phyloP scores from a whole-genome alignment of 2,113 vertebrate species.

The Podocnemis expansa region DNA sequence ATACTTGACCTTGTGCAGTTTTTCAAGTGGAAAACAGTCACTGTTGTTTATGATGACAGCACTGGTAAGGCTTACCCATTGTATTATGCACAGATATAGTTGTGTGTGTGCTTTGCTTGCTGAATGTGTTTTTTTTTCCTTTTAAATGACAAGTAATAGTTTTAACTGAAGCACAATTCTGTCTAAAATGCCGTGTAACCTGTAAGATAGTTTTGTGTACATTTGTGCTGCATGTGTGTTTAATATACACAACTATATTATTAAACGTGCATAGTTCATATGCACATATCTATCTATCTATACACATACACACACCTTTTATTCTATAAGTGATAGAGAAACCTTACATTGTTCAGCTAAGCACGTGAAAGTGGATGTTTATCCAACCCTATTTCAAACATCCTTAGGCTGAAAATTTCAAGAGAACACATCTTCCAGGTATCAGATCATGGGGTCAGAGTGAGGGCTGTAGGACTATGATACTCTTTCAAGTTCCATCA shows the following conservation, averaged over 20 bases:
- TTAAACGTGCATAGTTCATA: neutral
- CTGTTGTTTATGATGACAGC: constrained; percentile 98
- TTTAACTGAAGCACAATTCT: neutral
- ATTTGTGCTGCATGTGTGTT: neutral
- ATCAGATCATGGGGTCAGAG: neutral
- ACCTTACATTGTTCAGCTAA: neutral
- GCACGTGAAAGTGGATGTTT: neutral
- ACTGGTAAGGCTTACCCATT: constrained; percentile 86
- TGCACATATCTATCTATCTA: no score
- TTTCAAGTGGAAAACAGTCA: constrained; percentile 99
- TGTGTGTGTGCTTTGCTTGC: neutral
- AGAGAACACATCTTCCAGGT: neutral
- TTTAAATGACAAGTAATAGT: neutral
- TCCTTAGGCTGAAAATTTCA: neutral
- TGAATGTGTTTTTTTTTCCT: neutral
- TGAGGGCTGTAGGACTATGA: no score
- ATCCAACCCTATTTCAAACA: neutral
- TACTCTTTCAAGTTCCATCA: no score
- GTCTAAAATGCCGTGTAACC: neutral
- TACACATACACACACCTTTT: neutral
- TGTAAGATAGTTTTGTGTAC: neutral
- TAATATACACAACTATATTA: neutral
- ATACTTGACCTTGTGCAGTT: constrained; percentile 98
- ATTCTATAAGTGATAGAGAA: neutral
- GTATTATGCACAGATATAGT: neutral